Evolutionary conservation across 2,113 vertebrate genomes (phyloP).

Genomic region (Leucoraja erinaceus): DNA sequence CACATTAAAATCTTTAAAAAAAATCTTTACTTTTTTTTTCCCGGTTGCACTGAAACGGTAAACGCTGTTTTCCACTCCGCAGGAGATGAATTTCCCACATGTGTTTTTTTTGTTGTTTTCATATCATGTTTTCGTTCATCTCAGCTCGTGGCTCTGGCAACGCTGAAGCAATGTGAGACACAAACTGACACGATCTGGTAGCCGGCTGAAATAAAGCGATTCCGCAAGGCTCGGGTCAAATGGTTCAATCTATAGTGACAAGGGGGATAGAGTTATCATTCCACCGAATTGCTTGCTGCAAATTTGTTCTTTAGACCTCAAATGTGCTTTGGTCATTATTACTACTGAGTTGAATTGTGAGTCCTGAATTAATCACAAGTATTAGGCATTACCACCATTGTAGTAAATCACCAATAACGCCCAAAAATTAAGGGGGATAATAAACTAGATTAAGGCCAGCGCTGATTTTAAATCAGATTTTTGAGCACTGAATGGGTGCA

Average conservation of each 20-base stretch:
- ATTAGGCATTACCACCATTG: constrained; percentile 8
- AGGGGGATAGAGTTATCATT: not conserved
- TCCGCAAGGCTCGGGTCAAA: not conserved
- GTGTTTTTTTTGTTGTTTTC: too few relatives aligned
- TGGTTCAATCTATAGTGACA: not conserved
- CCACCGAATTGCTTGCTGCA: constrained; percentile 1
- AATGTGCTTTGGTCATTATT: constrained; percentile 14
- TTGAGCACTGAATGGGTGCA: constrained; percentile 33
- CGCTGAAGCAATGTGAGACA: not conserved
- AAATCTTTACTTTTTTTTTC: too few relatives aligned
- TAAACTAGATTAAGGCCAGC: constrained; percentile 33
- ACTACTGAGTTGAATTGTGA: constrained; percentile 10
- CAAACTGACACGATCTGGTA: not conserved
- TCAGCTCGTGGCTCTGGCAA: not conserved
- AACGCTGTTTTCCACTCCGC: too few relatives aligned
- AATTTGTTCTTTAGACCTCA: constrained; percentile 5
- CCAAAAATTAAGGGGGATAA: constrained; percentile 35
- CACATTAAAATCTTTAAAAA: too few relatives aligned
- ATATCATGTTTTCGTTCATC: not conserved
- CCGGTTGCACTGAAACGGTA: too few relatives aligned
- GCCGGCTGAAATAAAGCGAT: not conserved
- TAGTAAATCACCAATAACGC: constrained; percentile 32
- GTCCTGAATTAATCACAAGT: constrained; percentile 6
- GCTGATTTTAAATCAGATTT: constrained; percentile 31
- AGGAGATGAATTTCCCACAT: too few relatives aligned